Base-by-base conservation (phyloP, 2,888 invertebrate species). In the Cerceris ruficornis region DNA sequence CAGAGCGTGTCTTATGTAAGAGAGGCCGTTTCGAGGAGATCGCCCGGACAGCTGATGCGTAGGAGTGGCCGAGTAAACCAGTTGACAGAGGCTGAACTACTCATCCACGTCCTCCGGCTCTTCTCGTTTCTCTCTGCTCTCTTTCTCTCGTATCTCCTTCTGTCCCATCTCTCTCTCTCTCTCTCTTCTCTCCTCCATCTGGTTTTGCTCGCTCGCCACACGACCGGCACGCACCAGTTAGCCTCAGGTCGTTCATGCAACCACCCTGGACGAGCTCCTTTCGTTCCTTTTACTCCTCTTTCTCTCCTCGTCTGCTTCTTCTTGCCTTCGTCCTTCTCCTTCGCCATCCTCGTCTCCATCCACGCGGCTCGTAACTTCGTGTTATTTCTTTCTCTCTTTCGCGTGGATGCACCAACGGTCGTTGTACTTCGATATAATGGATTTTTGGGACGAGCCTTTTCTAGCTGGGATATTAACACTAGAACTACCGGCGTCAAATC, bases 51-150 rank as follows among this genome's bases (percentile, higher is more conserved):
- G 87, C 84, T 82, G 83, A 85, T 83, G 87, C 89, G 88, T 89
- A 86, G 88, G 87, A 87, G 88, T 85, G 83, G 81, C 85, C 88
- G 85, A 84, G 80, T 80, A 81, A 86, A 77, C 83, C 79, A 77
- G 85, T 88, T 81, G 86, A 84, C 85, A 82, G 77, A 72, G 79
- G 71, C 68, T 69, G 28, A 70, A 78, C 75, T 74, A 81, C 74
- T 39, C 77, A 75, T 82, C 83, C 80, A 67, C 73, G 46, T 8
- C 11, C 71, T 83, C 57, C 62, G 58, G 78, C 81, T 76, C 71
- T 75, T 61, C 65, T 28, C 59, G 62, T 61, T 76, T 73, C 79
- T 73, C 76, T 80, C 28, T 28, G 28, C 28, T 28, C 28, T 28
- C 28, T 28, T 28, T 28, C 28, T 28, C 28, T 28, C 4, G 1